Base-by-base conservation (phyloP, 1,140 invertebrate species). In the Xylocopa sonorina region DNA sequence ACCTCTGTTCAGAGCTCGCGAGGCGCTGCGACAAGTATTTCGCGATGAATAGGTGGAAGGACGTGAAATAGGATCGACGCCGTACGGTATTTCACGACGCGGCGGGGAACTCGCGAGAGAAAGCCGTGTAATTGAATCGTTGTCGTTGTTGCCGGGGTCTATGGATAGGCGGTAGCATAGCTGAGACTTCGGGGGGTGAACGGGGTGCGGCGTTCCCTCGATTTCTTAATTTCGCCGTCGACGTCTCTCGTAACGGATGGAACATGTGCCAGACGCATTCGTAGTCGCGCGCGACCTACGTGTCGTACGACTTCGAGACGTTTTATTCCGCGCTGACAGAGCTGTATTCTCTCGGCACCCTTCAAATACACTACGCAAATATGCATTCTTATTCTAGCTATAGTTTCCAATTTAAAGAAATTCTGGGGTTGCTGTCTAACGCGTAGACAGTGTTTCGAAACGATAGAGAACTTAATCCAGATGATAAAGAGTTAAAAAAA, bases 1-100 rank as follows among this genome's bases (percentile, higher is more conserved):
- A n/a, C n/a, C 71, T 66, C 55, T 69, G 78, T 74, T 84, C 48
- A 74, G 81, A 50, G 77, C 57, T 64, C 57, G 67, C 76, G 53
- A 55, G 43, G 51, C 67, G 67, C 58, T 38, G 84, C 75, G 83
- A 85, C 83, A 74, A 82, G 84, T 76, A 83, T 79, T 86, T 78
- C 41, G 51, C 57, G 63, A 86, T 81, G 84, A 85, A 83, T 82
- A 82, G 80, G 51, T 73, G 73, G 64, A 82, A 82, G 51, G 67
- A 80, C 55, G 83, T 51, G 80, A 85, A 86, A 82, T 80, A 86
- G 62, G 74, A 82, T 86, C 57, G 75, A 57, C 57, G 67, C 29
- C 57, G 21, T 29, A 41, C 27, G 38, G 58, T 24, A 50, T 63
- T 64, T 53, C 57, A 34, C 34, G 78, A 78, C 63, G 21, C 34